phyloP scores from a whole-genome alignment of 2,797 vertebrate genomes.

The Pyrocephalus nanus region DNA sequence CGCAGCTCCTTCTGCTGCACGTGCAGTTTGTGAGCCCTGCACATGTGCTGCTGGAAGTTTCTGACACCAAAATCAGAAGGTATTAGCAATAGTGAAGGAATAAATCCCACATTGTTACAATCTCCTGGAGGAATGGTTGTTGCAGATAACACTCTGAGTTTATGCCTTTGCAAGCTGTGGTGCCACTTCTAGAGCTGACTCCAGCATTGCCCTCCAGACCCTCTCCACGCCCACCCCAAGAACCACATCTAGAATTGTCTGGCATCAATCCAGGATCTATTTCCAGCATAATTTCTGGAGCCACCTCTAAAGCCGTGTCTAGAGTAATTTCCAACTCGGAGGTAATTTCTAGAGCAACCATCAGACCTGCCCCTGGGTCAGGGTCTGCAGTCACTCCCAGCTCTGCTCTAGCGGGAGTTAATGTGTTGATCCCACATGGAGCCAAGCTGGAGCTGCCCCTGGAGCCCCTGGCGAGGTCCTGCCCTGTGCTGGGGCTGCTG shows the following conservation, averaged over 20 bases:
- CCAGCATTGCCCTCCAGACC: background rate
- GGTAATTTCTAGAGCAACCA: background rate
- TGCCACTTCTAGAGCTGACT: background rate
- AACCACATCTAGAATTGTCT: background rate
- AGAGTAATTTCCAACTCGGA: background rate
- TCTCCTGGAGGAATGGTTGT: background rate
- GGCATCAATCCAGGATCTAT: background rate
- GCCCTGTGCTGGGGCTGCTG: background rate
- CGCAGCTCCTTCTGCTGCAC: background rate
- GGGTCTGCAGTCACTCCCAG: background rate
- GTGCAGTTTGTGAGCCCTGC: background rate
- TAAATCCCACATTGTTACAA: background rate
- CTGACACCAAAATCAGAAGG: background rate
- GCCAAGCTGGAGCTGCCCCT: background rate
- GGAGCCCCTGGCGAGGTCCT: background rate
- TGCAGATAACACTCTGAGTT: background rate
- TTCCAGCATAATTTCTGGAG: background rate
- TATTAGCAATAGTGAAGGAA: background rate
- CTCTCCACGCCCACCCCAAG: background rate
- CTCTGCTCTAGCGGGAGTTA: accelerated
- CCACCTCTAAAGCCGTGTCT: background rate
- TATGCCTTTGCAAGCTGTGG: background rate
- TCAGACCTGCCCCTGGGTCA: background rate
- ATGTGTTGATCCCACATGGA: background rate
- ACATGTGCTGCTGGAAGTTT: background rate